Conservation (phyloP, 2,888 invertebrate species). For the Ernsta delagoae region DNA sequence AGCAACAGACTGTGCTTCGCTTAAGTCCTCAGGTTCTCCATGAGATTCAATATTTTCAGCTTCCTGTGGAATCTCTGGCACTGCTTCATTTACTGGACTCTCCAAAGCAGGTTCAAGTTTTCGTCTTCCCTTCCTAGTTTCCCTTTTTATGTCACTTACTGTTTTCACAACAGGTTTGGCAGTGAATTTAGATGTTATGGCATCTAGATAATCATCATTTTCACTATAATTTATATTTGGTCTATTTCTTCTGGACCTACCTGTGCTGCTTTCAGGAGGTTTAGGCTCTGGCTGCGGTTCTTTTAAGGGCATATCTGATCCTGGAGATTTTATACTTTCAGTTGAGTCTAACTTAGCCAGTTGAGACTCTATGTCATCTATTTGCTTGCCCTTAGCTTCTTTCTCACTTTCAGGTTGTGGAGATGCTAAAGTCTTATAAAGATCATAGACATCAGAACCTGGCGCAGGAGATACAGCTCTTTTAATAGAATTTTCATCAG, state of each 20-base stretch:
- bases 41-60: conserved; percentile 61
- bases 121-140: conserved; percentile 70
- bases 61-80: conserved; percentile 54
- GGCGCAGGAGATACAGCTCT: conserved; percentile 80
- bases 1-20: conserved; percentile 64
- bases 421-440: conserved; percentile 81
- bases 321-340: conserved; percentile 54
- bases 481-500: conserved; percentile 64
- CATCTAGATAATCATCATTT: conserved; percentile 83
- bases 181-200: conserved; percentile 69
- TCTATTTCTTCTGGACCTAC: conserved; percentile 76
- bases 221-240: conserved; percentile 83
- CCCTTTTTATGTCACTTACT: conserved; percentile 73
- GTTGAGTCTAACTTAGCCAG: conserved; percentile 69
- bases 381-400: conserved; percentile 53
- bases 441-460: conserved; percentile 78
- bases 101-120: conserved; percentile 60
- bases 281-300: conserved; percentile 74
- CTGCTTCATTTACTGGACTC: conserved; percentile 45
- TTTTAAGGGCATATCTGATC: conserved; percentile 63
- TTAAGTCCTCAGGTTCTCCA: conserved; percentile 64
- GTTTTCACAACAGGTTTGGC: conserved; percentile 67
- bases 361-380: conserved; percentile 71
- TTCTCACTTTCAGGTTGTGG: conserved; percentile 65
- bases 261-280: conserved; percentile 66